Base-by-base conservation (phyloP, 2,888 invertebrate genomes). In the Loripinus fragilis region DNA sequence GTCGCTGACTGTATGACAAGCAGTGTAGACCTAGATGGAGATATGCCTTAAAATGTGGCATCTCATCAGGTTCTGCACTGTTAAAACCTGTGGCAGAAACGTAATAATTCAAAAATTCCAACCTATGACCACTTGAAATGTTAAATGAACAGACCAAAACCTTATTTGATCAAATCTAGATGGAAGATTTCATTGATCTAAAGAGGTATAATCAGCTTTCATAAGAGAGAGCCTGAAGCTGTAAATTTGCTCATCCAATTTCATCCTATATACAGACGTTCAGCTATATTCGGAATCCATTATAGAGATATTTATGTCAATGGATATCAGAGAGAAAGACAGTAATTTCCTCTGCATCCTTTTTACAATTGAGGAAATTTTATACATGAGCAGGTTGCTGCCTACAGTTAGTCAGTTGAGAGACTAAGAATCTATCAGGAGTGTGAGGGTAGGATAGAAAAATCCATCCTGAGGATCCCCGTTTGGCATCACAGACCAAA, bases 131-230 rank as follows among this genome's bases (percentile, higher is more conserved):
- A n/a, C n/a, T n/a, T n/a, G n/a, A n/a, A n/a, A n/a, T n/a, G n/a
- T n/a, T n/a, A n/a, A n/a, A n/a, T n/a, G n/a, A n/a, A n/a, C n/a
- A n/a, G n/a, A n/a, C n/a, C n/a, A n/a, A n/a, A n/a, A n/a, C n/a
- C n/a, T n/a, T n/a, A n/a, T n/a, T n/a, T n/a, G n/a, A n/a, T n/a
- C n/a, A n/a, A n/a, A n/a, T n/a, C n/a, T n/a, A n/a, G n/a, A n/a
- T n/a, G n/a, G n/a, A n/a, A n/a, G n/a, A n/a, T n/a, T n/a, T n/a
- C n/a, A n/a, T n/a, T n/a, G n/a, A n/a, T n/a, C n/a, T n/a, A n/a
- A n/a, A n/a, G n/a, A n/a, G n/a, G n/a, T n/a, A n/a, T 38, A 52
- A 52, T 52, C 52, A 52, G 52, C 52, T 52, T 52, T 52, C 52
- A 52, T 52, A 52, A 52, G 25, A 52, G 52, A 52, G 25, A 52